Evolutionary conservation across 2,888 invertebrate species (phyloP), one percentile per base, ranked within the genome.

Genomic region (Diarsia brunnea): DNA sequence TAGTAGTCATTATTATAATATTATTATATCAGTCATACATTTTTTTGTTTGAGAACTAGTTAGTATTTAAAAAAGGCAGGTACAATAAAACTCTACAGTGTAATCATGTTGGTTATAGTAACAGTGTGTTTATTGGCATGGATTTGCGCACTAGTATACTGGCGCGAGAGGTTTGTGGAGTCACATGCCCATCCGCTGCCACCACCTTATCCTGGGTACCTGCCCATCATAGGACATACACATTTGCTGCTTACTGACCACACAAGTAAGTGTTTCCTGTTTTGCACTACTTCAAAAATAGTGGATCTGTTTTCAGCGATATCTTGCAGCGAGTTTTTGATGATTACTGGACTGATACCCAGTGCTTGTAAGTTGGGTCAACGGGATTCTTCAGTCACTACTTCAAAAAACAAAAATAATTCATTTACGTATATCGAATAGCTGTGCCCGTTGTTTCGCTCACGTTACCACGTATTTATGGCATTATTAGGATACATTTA

Each of bases 131-230:
- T 70, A 31, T 10, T 24, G n/a, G 14, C 31, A 31, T 31, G n/a
- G 19, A 47, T 70, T 19, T 70, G 5, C n/a, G 69, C 5, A 21
- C 16, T 70, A 10, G 16, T 14, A n/a, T 31, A 69, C n/a, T 5
- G 45, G n/a, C 47, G 69, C n/a, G 4, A 67, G n/a, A n/a, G 31
- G 5, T 19, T 66, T 31, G 31, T 31, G n/a, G n/a, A 45, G 27
- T 63, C 64, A 7, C 27, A 8, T n/a, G 69, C 69, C 16, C 67
- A 67, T n/a, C 67, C 69, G n/a, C 67, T 70, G 19, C 67, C 69
- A 19, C 45, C 69, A 1, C 67, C 12, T 47, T 67, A 5, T 19
- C 67, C 69, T 14, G 67, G 69, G 2, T 8, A 8, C 47, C 69
- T 67, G 1, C 69, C 69, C 10, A 70, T 70, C 16, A 70, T 67